Percentiles rank a stretch among this genome's conserved stretches.
Conservation (phyloP, 2,113 vertebrate genomes). For the Xenopus laevis region DNA sequence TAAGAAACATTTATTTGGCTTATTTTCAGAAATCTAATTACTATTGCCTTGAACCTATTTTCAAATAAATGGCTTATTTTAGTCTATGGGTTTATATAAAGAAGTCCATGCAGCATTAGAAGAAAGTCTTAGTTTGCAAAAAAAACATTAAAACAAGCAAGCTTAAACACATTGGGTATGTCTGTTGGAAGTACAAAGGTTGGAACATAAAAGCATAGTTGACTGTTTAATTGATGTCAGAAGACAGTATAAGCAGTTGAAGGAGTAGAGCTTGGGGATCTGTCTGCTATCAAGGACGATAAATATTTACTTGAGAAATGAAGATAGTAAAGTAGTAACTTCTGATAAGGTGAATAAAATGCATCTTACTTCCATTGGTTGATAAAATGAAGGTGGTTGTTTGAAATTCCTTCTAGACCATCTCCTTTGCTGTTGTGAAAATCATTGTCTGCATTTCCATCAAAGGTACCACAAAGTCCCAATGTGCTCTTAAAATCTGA, state of each 20-base stretch:
- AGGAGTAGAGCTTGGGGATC: not conserved
- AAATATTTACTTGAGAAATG: not conserved
- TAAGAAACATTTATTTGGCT: too few species aligned
- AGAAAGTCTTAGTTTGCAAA: too few species aligned
- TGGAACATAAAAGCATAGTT: not conserved
- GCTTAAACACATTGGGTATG: too few species aligned
- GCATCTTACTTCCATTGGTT: slow-evolving; percentile 78
- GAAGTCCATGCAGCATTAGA: too few species aligned
- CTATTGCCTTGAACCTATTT: too few species aligned
- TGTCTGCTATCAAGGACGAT: not conserved
- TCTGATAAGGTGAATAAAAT: slow-evolving; percentile 19
- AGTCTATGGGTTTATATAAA: too few species aligned
- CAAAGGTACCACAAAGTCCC: slow-evolving; percentile 86
- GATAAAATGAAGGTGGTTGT: slow-evolving; percentile 66
- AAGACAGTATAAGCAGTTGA: too few species aligned
- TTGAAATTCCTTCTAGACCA: slow-evolving; percentile 50
- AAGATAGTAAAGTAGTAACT: not conserved
- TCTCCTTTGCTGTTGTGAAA: slow-evolving; percentile 68
- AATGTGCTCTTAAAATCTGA: slow-evolving; percentile 73
- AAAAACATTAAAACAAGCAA: too few species aligned
- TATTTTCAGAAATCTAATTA: too few species aligned
- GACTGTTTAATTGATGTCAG: not conserved
- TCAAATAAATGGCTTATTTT: too few species aligned
- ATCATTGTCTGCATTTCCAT: slow-evolving; percentile 76
- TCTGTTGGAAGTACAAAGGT: too few species aligned